Evolutionary conservation across 2,113 vertebrate genomes (phyloP), one percentile per base, ranked within the genome.

Genomic region (Otus sunia): DNA sequence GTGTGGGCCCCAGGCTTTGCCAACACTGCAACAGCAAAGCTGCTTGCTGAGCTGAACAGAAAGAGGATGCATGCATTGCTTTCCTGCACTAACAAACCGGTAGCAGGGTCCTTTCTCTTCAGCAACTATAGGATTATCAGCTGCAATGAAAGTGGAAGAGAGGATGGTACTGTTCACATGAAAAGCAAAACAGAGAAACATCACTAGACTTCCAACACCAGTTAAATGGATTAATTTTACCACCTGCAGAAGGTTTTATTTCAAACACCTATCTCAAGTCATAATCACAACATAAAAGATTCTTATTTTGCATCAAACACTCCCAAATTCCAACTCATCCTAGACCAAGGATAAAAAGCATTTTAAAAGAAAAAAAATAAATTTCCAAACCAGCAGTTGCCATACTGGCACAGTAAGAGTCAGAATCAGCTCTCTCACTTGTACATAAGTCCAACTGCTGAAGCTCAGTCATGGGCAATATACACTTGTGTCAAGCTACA

Each of bases 21-120:
- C 99, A 98, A 99, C 99, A 79, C 99, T 99, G 98, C 99, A 99
- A 98, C 99, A 99, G 98, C 99, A 99, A 91, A 99, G 98, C 98
- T 99, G 99, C 98, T 99, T 99, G 98, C 98, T 99, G 98, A 99
- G 99, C 96, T 99, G 99, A 39, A 99, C 99, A 98, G 99, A 99
- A 83, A 99, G 98, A 73, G 99, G 99, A 98, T 99, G 99, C 98
- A 99, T 98, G 96, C 99, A 99, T 62, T 99, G 99, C 97, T 98
- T 99, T 97, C 99, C 99, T 83, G 99, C 97, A 97, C 98, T 99
- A 93, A 99, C 99, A 97, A 99, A 98, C 59, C 99, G 99, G 98
- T 99, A 99, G 98, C 99, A 99, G 95, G 99, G 98, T 74, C 99
- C 99, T 90, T 99, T 99, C 98, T 99, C 99, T 96, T 99, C 99